These are phyloP conservation scores for Daubentonia madagascariensis DNA, from an alignment of 2,113 vertebrate species.

Conservation along the genomic window DNA sequence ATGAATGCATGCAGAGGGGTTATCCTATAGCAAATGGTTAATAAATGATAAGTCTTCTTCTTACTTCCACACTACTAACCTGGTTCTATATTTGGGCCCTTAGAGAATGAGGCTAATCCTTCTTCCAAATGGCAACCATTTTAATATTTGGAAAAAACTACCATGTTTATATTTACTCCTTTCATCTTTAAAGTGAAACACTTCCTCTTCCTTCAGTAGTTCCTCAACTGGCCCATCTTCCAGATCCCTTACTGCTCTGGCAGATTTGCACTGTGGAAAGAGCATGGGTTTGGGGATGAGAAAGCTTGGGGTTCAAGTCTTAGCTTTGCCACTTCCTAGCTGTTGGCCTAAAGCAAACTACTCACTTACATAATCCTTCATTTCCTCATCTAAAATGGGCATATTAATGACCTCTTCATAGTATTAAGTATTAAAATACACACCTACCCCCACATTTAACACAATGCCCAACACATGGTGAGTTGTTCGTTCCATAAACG, in stretches of 20 bases:
- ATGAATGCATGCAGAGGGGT: neutral
- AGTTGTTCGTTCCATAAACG: neutral
- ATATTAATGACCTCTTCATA: neutral
- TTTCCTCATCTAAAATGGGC: neutral
- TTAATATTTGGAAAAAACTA: neutral
- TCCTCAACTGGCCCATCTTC: neutral
- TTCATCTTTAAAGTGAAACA: neutral
- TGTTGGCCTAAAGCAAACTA: neutral
- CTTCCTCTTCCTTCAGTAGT: neutral
- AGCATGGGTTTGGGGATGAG: neutral
- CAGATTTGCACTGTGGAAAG: neutral
- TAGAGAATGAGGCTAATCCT: neutral
- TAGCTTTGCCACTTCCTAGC: neutral
- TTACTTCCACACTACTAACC: fast-evolving
- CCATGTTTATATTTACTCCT: neutral
- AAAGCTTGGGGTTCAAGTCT: neutral
- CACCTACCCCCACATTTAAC: neutral
- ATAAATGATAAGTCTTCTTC: neutral
- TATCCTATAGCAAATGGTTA: neutral
- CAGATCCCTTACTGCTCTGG: neutral
- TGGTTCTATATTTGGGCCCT: neutral
- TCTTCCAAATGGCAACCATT: neutral
- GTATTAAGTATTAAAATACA: neutral
- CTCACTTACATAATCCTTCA: neutral
- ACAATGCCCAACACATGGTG: neutral